These are phyloP conservation scores for Lepisosteus osseus DNA, from an alignment of 2,113 vertebrate genomes.

Conservation along the genomic window DNA sequence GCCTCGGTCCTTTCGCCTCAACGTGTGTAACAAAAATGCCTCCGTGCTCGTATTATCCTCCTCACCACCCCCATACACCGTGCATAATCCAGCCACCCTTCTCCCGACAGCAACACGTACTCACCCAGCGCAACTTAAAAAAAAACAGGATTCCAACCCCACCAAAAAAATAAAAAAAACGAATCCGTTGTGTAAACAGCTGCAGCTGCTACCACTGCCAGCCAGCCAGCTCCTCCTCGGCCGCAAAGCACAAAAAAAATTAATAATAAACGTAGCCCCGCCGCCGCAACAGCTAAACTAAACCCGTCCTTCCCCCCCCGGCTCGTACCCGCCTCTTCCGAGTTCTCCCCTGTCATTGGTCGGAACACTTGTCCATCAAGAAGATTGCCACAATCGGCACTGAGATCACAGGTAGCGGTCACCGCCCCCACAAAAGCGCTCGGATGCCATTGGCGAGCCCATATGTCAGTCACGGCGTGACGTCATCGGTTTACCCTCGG, in stretches of 20 bases:
- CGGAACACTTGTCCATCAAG: constrained; percentile 6
- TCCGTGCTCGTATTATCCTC: no score
- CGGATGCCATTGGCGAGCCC: constrained; percentile 14
- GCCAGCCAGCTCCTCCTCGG: constrained; percentile 9
- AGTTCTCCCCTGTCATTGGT: constrained; percentile 10
- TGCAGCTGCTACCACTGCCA: not conserved
- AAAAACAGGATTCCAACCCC: constrained; percentile 5
- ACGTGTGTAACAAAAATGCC: no score
- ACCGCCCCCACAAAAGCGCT: constrained; percentile 5
- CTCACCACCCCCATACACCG: no score
- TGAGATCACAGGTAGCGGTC: not conserved
- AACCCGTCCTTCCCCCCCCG: not conserved
- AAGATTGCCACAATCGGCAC: constrained; percentile 10
- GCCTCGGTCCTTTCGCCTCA: no score
- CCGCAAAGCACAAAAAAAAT: constrained; percentile 19
- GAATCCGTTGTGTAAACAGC: constrained; percentile 18
- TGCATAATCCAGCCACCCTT: no score
- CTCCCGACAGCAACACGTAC: not conserved
- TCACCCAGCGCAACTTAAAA: constrained; percentile 13
- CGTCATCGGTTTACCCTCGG: constrained; percentile 1
- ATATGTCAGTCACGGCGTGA: constrained; percentile 16
- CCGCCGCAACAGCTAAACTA: constrained; percentile 10
- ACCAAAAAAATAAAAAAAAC: constrained; percentile 10
- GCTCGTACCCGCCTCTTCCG: constrained; percentile 19
- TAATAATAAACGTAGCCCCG: constrained; percentile 11